phyloP scores from a whole-genome alignment of 1,140 invertebrate genomes.

The Gryon sp. region DNA sequence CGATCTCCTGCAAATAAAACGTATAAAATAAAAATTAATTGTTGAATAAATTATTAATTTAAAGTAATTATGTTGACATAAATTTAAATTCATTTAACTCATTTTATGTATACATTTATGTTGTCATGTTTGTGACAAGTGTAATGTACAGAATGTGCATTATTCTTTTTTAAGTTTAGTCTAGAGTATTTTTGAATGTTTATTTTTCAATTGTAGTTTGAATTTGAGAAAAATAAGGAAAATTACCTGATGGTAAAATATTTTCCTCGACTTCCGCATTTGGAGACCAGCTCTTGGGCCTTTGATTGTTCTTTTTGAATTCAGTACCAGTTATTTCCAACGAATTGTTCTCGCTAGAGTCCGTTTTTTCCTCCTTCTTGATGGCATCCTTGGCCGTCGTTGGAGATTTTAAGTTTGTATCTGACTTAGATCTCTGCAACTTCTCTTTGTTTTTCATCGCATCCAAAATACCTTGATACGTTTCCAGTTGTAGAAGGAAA shows the following conservation, averaged over 20 bases:
- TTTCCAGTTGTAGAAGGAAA: constrained; percentile 96
- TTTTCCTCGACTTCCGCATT: constrained; percentile 83
- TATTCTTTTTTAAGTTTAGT: too few relatives aligned
- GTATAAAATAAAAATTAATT: constrained; percentile 16
- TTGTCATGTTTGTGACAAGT: too few relatives aligned
- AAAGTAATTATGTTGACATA: too few relatives aligned
- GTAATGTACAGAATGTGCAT: too few relatives aligned
- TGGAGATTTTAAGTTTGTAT: constrained; percentile 91
- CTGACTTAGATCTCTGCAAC: constrained; percentile 93
- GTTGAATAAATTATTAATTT: too few relatives aligned
- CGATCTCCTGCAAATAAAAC: constrained; percentile 15
- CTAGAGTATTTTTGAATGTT: too few relatives aligned
- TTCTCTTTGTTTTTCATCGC: constrained; percentile 98
- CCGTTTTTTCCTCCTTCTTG: constrained; percentile 74
- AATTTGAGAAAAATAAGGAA: neutral
- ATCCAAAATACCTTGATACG: constrained; percentile 96
- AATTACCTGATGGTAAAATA: constrained; percentile 79
- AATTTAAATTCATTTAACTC: too few relatives aligned
- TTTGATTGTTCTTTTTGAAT: constrained; percentile 75
- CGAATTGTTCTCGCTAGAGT: constrained; percentile 64
- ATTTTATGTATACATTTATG: too few relatives aligned
- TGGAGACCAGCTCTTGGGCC: constrained; percentile 91
- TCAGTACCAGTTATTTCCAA: constrained; percentile 68
- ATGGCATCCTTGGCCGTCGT: constrained; percentile 76
- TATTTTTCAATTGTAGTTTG: too few relatives aligned